Percentiles rank a stretch among this genome's conserved stretches.
These are phyloP conservation scores for Oscheius myriophilus DNA, from an alignment of 2,888 invertebrate species.

Conservation along the genomic window DNA sequence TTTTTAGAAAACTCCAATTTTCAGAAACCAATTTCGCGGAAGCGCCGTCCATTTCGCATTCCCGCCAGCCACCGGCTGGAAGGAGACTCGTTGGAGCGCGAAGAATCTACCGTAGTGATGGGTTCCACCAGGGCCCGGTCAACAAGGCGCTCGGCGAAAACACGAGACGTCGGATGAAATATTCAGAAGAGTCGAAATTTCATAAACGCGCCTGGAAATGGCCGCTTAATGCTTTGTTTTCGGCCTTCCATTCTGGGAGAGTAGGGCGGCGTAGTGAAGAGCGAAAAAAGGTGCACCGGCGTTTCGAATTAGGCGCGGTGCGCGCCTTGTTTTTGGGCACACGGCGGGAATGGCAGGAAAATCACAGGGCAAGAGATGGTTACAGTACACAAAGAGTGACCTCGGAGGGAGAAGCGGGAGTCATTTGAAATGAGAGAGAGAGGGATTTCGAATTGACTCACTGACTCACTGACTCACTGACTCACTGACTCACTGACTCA, in stretches of 20 bases:
- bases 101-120: conserved; percentile 21
- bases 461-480: neutral
- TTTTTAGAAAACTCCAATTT: too few species aligned
- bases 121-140: conserved; percentile 1
- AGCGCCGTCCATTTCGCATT: neutral
- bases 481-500: neutral
- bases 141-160: neutral
- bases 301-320: neutral
- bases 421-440: neutral
- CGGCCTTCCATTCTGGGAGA: conserved; percentile 1
- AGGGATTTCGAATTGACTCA: too few species aligned
- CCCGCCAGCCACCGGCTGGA: neutral
- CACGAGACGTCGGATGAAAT: conserved; percentile 7
- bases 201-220: neutral
- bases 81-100: conserved; percentile 10
- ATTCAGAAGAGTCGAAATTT: conserved; percentile 12
- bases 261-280: too few species aligned
- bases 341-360: conserved; percentile 11
- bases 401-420: conserved; percentile 8
- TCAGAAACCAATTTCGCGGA: too few species aligned
- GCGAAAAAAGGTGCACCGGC: too few species aligned
- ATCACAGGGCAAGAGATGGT: conserved; percentile 19
- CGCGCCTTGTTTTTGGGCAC: conserved; percentile 25
- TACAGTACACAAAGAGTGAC: conserved; percentile 26
- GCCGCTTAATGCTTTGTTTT: conserved; percentile 20